Evolutionary conservation across 2,797 vertebrate species (phyloP).

Genomic region (Tragopan temminckii): DNA sequence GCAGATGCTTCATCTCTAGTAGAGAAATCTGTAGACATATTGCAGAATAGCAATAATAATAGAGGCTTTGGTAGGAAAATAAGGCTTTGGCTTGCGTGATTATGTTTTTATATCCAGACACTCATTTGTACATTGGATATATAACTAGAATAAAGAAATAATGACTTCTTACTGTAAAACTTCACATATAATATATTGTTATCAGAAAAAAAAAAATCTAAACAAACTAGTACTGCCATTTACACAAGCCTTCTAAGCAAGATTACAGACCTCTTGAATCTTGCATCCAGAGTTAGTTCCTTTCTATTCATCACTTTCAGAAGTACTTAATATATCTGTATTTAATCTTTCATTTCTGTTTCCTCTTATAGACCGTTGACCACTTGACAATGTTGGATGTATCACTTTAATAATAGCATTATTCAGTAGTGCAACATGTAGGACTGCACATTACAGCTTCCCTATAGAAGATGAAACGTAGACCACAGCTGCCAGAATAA

Average conservation of each 20-base stretch:
- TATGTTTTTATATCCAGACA: background rate
- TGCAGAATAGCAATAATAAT: conserved; percentile 45
- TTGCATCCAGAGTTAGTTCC: background rate
- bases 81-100: background rate
- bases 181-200: background rate
- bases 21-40: conserved; percentile 32
- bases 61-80: background rate
- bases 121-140: background rate
- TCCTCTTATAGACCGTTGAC: background rate
- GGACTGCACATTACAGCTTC: background rate
- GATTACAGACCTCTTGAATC: background rate
- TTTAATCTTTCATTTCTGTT: background rate
- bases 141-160: background rate
- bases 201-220: background rate
- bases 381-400: background rate
- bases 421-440: background rate
- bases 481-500: background rate
- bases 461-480: background rate
- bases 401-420: background rate
- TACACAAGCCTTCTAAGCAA: background rate
- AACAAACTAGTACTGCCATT: background rate
- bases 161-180: background rate
- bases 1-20: conserved; percentile 30
- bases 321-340: background rate
- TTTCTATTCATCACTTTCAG: background rate